phyloP scores from a whole-genome alignment of 2,113 vertebrate genomes.

The Halcyon malimbica region DNA sequence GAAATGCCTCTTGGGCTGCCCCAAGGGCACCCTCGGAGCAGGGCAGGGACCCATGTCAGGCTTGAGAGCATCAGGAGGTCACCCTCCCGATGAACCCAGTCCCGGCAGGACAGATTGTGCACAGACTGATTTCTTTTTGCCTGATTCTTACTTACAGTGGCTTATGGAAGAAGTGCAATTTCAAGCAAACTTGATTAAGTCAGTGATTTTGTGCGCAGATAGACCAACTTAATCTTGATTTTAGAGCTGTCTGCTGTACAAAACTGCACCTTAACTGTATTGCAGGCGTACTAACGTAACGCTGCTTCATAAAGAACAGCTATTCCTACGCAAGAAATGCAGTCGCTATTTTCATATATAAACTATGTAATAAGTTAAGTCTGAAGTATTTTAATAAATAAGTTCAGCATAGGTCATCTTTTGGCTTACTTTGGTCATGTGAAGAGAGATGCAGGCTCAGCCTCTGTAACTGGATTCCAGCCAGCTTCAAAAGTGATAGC shows the following conservation, averaged over 20 bases:
- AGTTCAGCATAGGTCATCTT: background rate
- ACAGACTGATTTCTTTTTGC: background rate
- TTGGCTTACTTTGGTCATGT: background rate
- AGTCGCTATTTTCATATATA: background rate
- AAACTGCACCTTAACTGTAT: background rate
- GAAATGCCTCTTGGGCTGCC: background rate
- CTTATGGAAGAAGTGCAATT: background rate
- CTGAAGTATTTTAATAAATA: background rate
- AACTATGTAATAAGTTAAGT: background rate
- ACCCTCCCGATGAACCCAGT: background rate
- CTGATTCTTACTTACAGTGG: background rate
- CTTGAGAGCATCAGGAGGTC: background rate
- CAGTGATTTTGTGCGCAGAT: background rate
- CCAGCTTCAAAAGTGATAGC: background rate
- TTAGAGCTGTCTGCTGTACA: background rate
- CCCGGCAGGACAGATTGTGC: background rate
- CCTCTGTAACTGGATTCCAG: background rate
- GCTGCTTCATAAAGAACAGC: background rate
- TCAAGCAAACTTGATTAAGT: background rate
- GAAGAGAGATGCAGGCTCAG: background rate
- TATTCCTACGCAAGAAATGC: background rate
- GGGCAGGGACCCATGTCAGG: background rate
- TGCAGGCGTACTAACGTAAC: fast-evolving
- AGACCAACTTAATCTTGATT: background rate
- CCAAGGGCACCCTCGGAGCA: background rate